Percentiles rank a stretch among this genome's conserved stretches.
These are phyloP conservation scores for Rousettus madagascariensis DNA, from an alignment of 2,797 vertebrate genomes.

Conservation along the genomic window DNA sequence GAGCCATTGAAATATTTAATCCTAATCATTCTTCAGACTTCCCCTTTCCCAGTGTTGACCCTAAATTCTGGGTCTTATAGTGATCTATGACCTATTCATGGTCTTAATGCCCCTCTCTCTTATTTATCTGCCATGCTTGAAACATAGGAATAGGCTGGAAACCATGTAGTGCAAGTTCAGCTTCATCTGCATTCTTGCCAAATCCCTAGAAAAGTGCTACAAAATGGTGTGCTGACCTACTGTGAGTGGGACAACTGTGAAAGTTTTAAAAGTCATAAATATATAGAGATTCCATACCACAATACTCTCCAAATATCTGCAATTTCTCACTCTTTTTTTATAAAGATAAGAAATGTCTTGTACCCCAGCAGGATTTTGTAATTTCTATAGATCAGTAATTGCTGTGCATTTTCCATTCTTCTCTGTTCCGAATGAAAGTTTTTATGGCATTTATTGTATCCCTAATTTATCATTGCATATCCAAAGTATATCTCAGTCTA, in stretches of 20 bases:
- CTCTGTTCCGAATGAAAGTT: conserved; percentile 14
- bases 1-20: not conserved
- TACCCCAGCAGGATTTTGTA: not conserved
- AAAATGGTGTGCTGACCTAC: not conserved
- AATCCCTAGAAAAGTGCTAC: conserved; percentile 21
- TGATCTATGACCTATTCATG: not conserved
- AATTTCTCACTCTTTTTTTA: conserved; percentile 37
- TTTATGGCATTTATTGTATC: not conserved
- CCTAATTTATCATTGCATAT: not conserved
- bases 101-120: not conserved
- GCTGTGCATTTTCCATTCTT: not conserved
- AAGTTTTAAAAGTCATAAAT: not conserved
- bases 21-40: not conserved
- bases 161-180: not conserved
- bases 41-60: not conserved
- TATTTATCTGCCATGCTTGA: not conserved
- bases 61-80: not conserved
- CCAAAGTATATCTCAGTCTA: not conserved
- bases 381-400: not conserved
- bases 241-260: not conserved
- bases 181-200: not conserved
- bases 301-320: conserved; percentile 26
- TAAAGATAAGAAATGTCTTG: not conserved
- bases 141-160: not conserved
- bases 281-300: not conserved